Base-by-base conservation (phyloP, 2,888 invertebrate genomes). In the Eilema caniola region DNA sequence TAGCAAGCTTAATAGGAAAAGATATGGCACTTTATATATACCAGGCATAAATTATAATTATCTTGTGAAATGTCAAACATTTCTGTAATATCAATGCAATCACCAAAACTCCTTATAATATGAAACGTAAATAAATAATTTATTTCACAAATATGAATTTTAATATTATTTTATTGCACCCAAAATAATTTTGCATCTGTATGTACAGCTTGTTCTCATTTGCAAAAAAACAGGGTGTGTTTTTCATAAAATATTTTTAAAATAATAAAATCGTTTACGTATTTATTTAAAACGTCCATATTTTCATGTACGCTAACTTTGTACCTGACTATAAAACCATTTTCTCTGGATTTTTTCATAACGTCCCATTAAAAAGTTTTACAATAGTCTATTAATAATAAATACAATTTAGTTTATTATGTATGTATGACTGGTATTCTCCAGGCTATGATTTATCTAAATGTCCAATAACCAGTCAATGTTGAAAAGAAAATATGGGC, bases 171-270 rank as follows among this genome's bases (percentile, higher is more conserved):
- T 69, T 77, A 80, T 80, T 81, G 81, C 80, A 81, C 72, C 33
- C 0, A 63, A 70, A 74, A 66, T 65, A 25, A 74, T 59, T 80
- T 76, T 78, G 81, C 76, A 57, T 81, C 78, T 71, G 66, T 76
- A 79, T 77, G 41, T 72, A 67, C 47, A 68, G 81, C 78, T 81
- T 80, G 62, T 75, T 80, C 74, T 82, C 76, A 82, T 80, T 82
- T 82, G 80, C 79, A 77, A 80, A 82, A 61, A 80, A 79, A 82
- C 79, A 82, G 82, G 79, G 82, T 80, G 82, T 79, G 74, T 76
- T 76, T 77, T 69, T 77, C 67, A 77, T 75, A 75, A 72, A 75
- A 75, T 75, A 72, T 74, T 76, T 77, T 76, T 62, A 69, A 76
- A 70, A 41, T 73, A 68, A 69, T 75, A 80, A 53, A 74, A 62